These are phyloP conservation scores for Drosophila rellima DNA, from an alignment of 2,888 invertebrate species.

Conservation along the genomic window DNA sequence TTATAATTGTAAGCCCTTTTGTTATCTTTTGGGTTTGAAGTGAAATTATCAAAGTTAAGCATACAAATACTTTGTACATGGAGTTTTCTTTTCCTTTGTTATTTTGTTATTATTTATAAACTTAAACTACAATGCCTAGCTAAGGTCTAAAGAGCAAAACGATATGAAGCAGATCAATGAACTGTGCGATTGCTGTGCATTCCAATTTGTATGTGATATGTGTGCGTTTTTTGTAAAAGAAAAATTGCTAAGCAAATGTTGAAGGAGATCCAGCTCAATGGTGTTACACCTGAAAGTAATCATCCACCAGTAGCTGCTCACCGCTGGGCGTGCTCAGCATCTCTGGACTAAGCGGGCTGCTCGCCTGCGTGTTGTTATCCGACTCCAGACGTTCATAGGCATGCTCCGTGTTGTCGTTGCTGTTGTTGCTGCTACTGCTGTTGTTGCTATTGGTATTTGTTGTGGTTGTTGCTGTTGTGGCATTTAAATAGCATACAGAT, in stretches of 20 bases:
- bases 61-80: slow-evolving; percentile 79
- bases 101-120: slow-evolving; percentile 28
- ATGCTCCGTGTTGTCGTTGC: slow-evolving; percentile 87
- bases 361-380: slow-evolving; percentile 72
- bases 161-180: slow-evolving; percentile 54
- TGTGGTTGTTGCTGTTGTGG: slow-evolving; percentile 48
- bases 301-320: slow-evolving; percentile 83
- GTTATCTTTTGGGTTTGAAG: slow-evolving; percentile 28
- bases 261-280: slow-evolving; percentile 71
- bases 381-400: slow-evolving; percentile 88
- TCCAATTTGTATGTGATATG: slow-evolving; percentile 17
- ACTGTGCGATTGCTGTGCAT: slow-evolving; percentile 23
- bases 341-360: slow-evolving; percentile 65
- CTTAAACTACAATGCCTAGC: slow-evolving; percentile 49
- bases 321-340: slow-evolving; percentile 67
- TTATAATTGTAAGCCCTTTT: slow-evolving; percentile 8
- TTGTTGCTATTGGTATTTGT: slow-evolving; percentile 46
- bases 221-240: slow-evolving; percentile 5
- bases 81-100: slow-evolving; percentile 38
- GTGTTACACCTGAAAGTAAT: slow-evolving; percentile 86
- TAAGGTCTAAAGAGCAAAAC: slow-evolving; percentile 64
- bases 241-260: slow-evolving; percentile 21
- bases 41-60: slow-evolving; percentile 51
- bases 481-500: slow-evolving; percentile 91
- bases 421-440: slow-evolving; percentile 35